Evolutionary conservation across 1,140 invertebrate species (phyloP).

Genomic region (Drosophila funebris): DNA sequence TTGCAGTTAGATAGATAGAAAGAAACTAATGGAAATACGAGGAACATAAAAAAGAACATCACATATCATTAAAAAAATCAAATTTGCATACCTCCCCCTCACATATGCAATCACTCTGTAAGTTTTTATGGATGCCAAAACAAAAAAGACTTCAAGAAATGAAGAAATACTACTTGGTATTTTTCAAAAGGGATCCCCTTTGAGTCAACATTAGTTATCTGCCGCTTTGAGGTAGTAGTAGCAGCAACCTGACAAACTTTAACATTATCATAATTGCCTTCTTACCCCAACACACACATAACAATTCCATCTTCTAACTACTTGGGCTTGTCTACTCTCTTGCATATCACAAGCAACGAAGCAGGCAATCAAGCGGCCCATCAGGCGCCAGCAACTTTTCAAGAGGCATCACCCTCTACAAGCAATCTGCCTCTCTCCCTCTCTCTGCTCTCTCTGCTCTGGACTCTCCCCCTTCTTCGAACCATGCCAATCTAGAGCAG

Average conservation of each 20-base stretch:
- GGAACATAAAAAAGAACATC: neutral
- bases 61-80: neutral
- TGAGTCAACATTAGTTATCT: neutral
- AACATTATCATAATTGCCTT: conserved; percentile 52
- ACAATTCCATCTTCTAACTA: conserved; percentile 28
- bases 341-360: conserved; percentile 28
- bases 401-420: conserved; percentile 14
- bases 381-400: conserved; percentile 45
- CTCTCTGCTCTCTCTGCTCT: neutral
- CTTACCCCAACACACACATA: conserved; percentile 22
- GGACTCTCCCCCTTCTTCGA: neutral
- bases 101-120: no score
- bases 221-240: conserved; percentile 16
- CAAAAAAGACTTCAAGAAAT: neutral
- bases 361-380: conserved; percentile 49
- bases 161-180: neutral
- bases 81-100: neutral
- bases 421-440: neutral
- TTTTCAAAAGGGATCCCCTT: neutral
- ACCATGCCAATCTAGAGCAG: neutral
- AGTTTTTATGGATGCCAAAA: neutral
- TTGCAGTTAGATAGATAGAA: neutral
- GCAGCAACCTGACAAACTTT: conserved; percentile 34
- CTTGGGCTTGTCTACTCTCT: conserved; percentile 28
- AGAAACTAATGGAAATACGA: neutral